Conservation (phyloP, 2,888 invertebrate species). For the Hirtodrosophila trivittata region DNA sequence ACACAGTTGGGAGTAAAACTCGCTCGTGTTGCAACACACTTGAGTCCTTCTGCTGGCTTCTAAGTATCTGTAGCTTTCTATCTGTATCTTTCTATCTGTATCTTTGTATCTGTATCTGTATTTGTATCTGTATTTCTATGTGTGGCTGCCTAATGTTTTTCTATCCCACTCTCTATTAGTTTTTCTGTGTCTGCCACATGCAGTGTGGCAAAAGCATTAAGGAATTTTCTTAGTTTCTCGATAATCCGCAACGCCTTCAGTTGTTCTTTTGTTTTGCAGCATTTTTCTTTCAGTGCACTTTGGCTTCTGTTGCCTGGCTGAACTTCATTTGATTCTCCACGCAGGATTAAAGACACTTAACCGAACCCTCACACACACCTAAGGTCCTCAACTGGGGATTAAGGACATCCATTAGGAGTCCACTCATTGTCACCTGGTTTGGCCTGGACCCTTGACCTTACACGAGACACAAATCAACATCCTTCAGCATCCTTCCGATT, state of each 20-base stretch:
- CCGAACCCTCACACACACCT: too few relatives aligned
- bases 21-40: conserved; percentile 25
- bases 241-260: conserved; percentile 31
- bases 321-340: conserved; percentile 15
- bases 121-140: neutral
- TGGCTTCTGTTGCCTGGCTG: conserved; percentile 23
- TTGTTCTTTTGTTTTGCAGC: conserved; percentile 14
- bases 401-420: neutral
- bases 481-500: neutral
- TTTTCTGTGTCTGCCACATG: neutral
- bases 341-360: neutral
- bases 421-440: conserved; percentile 6
- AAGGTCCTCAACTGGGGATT: too few relatives aligned
- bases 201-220: neutral
- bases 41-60: conserved; percentile 36
- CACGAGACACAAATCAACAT: too few relatives aligned
- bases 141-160: too few relatives aligned
- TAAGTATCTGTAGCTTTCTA: conserved; percentile 28
- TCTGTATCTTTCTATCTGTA: conserved; percentile 9
- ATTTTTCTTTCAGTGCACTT: conserved; percentile 1
- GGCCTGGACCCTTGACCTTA: too few relatives aligned
- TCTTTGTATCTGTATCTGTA: conserved; percentile 3
- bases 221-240: conserved; percentile 8
- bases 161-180: neutral
- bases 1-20: conserved; percentile 31